These are phyloP conservation scores for Otolemur crassicaudatus DNA, from an alignment of 2,797 vertebrate species.

Conservation along the genomic window DNA sequence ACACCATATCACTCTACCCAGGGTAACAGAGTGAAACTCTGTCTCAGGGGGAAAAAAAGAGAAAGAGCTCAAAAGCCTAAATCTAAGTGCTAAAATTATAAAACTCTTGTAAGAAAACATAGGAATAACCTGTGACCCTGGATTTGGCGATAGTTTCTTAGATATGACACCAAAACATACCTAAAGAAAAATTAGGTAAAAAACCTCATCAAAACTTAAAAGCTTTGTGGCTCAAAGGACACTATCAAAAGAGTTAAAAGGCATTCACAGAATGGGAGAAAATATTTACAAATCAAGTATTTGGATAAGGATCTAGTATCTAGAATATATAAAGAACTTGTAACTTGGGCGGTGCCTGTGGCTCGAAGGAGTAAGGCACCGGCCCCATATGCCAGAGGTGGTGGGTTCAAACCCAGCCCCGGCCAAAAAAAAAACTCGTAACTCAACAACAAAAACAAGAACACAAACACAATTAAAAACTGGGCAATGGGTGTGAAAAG, in stretches of 20 bases:
- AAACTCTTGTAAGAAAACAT: not conserved
- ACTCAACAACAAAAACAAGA: not conserved
- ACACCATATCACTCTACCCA: not conserved
- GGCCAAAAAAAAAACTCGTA: not conserved
- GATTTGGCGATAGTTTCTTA: not conserved
- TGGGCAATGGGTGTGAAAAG: not conserved
- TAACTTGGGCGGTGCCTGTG: no score
- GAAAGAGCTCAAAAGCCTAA: not conserved
- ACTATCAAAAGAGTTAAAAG: not conserved
- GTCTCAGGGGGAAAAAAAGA: not conserved
- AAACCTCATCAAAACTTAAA: not conserved
- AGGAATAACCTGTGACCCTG: not conserved
- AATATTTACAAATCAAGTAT: not conserved
- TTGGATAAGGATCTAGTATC: not conserved
- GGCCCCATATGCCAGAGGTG: no score
- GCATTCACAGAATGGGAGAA: slow-evolving; percentile 1
- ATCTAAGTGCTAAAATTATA: not conserved
- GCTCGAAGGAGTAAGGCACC: no score
- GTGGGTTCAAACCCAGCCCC: no score
- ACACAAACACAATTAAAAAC: not conserved
- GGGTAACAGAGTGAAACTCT: not conserved
- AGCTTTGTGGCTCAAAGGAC: not conserved
- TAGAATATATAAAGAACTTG: not conserved
- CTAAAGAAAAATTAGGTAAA: not conserved
- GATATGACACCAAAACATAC: not conserved